phyloP scores from a whole-genome alignment of 2,113 vertebrate genomes.

The Baryphthengus martii region DNA sequence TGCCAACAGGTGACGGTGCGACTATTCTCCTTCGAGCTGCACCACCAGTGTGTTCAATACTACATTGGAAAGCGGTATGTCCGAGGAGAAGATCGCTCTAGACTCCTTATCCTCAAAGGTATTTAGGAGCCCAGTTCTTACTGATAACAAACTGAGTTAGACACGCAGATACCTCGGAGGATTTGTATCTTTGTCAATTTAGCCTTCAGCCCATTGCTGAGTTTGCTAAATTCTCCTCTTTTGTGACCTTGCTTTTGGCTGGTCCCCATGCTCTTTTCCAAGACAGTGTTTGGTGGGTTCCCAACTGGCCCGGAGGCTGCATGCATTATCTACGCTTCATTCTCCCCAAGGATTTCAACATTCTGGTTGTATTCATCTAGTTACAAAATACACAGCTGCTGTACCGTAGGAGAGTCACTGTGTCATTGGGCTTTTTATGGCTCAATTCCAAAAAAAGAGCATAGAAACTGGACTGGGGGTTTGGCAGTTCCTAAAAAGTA shows the following conservation, averaged over 20 bases:
- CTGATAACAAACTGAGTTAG: not conserved
- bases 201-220: constrained; percentile 9
- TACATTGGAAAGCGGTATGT: not conserved
- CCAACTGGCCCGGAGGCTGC: constrained; percentile 22
- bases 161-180: not conserved
- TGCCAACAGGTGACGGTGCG: not conserved
- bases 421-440: constrained; percentile 41
- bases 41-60: not conserved
- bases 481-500: constrained; percentile 38
- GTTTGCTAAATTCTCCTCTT: constrained; percentile 40
- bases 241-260: constrained; percentile 47
- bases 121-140: not conserved
- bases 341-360: constrained; percentile 19
- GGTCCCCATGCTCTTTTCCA: not conserved
- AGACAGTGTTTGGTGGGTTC: constrained; percentile 7
- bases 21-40: not conserved
- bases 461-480: constrained; percentile 5
- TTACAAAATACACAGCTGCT: constrained; percentile 36
- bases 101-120: not conserved
- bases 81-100: not conserved
- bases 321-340: not conserved
- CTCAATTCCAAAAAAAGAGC: not conserved
- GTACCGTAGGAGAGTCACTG: constrained; percentile 24
- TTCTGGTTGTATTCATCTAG: constrained; percentile 35
- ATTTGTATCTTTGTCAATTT: not conserved